Percentiles rank a stretch among this genome's conserved stretches.
Evolutionary conservation across 2,888 invertebrate genomes (phyloP).

Genomic region (Diplolepis rosae): DNA sequence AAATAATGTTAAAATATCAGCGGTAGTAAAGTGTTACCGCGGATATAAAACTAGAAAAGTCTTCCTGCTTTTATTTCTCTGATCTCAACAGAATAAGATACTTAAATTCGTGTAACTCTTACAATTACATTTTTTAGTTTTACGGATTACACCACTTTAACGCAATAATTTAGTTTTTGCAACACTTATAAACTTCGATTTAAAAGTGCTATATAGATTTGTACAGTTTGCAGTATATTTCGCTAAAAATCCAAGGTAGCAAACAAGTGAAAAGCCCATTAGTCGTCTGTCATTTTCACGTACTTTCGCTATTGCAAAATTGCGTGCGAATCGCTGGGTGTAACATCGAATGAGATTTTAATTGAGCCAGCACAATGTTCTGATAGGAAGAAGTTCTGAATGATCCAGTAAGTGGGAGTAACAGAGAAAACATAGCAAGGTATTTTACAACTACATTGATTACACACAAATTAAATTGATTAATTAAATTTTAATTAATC

Average conservation of each 20-base stretch:
- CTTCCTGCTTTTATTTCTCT: background rate
- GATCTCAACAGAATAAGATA: background rate
- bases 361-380: conserved; percentile 41
- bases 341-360: conserved; percentile 33
- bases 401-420: conserved; percentile 6
- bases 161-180: background rate
- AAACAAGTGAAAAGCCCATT: conserved; percentile 44
- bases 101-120: background rate
- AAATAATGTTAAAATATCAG: background rate
- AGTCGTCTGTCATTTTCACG: conserved; percentile 47
- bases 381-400: conserved; percentile 20
- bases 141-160: background rate
- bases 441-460: too few species aligned
- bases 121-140: background rate
- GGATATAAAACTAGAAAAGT: background rate
- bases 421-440: background rate
- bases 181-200: background rate
- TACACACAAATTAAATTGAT: too few species aligned
- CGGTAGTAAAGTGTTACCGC: background rate
- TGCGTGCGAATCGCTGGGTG: conserved; percentile 41
- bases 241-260: background rate
- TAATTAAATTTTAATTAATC: too few species aligned
- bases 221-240: background rate
- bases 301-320: conserved; percentile 48
- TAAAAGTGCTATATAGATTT: background rate